These are phyloP conservation scores for Felis catus DNA, from an alignment of 2,113 vertebrate species.

Conservation along the genomic window F.catus_Fca126_mat1.0 CM031414.1:82071001-82071500, in stretches of 20 bases:
- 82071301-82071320: fast-evolving
- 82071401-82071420: neutral
- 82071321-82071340: neutral
- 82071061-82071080: neutral
- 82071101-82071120: neutral
- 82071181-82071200: too few relatives aligned
- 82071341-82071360: neutral
- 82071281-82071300: too few relatives aligned
- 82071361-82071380: neutral
- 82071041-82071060: neutral
- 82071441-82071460: neutral
- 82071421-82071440: neutral
- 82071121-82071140: neutral
- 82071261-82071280: too few relatives aligned
- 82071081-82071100: neutral
- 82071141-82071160: too few relatives aligned
- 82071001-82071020: neutral
- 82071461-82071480: neutral
- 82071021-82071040: neutral
- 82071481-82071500: neutral
- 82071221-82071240: too few relatives aligned
- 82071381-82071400: neutral
- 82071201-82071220: too few relatives aligned
- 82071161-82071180: too few relatives aligned
- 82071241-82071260: too few relatives aligned